These are phyloP conservation scores for Microtus montanus DNA, from an alignment of 2,113 vertebrate genomes.

Conservation along the genomic window DNA sequence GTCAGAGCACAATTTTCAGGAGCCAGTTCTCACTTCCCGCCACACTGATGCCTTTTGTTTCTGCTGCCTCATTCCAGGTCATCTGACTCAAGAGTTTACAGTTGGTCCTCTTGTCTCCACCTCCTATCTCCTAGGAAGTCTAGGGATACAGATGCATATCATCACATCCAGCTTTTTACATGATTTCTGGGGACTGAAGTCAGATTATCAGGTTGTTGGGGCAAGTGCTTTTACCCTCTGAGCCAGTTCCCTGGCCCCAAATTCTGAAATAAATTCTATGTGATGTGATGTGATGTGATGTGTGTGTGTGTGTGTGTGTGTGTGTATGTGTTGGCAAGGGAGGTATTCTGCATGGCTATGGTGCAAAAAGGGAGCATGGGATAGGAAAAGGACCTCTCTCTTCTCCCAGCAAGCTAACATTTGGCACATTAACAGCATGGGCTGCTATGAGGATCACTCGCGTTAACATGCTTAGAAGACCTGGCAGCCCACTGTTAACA, in stretches of 20 bases:
- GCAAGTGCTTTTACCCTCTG: not conserved
- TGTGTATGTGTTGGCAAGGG: not conserved
- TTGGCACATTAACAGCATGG: not conserved
- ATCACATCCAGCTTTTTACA: not conserved
- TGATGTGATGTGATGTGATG: not conserved
- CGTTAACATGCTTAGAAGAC: not conserved
- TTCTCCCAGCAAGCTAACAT: not conserved
- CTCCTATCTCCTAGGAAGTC: not conserved
- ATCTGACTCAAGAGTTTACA: not conserved
- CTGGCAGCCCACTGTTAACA: not conserved
- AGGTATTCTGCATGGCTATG: rapidly evolving
- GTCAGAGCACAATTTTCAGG: not conserved
- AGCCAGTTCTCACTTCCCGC: not conserved
- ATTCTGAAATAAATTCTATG: not conserved
- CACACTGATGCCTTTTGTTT: not conserved
- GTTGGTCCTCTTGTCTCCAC: not conserved
- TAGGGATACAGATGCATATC: too few species aligned
- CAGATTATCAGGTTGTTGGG: not conserved
- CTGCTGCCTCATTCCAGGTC: not conserved
- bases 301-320: not conserved
- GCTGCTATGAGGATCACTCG: not conserved
- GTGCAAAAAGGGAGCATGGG: not conserved
- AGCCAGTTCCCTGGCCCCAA: not conserved
- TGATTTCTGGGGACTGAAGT: not conserved
- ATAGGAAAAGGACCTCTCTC: not conserved